Base-by-base conservation (phyloP, 1,140 invertebrate genomes). In the Copidosoma floridanum region DNA sequence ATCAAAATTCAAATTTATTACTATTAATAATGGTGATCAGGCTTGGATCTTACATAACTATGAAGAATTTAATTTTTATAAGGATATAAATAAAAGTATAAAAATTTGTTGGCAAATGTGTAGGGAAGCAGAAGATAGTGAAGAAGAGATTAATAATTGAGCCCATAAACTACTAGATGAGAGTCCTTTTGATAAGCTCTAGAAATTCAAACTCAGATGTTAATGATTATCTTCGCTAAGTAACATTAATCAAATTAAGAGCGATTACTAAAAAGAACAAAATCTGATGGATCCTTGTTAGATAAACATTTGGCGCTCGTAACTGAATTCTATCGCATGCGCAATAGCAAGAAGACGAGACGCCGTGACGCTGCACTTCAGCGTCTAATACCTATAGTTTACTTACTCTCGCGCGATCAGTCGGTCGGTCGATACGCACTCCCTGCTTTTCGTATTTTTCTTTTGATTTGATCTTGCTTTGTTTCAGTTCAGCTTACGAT, bases 1-100 rank as follows among this genome's bases (percentile, higher is more conserved):
- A 21, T 60, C 56, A 32, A 63, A 70, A 5, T 68, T 65, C 52
- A 71, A 71, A 65, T 73, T 70, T 61, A 57, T 69, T n/a, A 2
- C 44, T 32, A 63, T 70, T 11, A 70, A 66, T 38, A 44, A 63
- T 52, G 57, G 60, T 1, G 55, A 54, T 35, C 38, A 60, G 7
- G n/a, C 41, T 40, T 5, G 10, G n/a, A 64, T 58, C 37, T 20
- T 55, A 18, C 6, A 46, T 0, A 46, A 27, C 8, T 16, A 52
- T 27, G 20, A 55, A 50, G 50, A 55, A 47, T 58, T 64, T 23
- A 51, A 58, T 27, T 50, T 32, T 16, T 16, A 59, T 14, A 0
- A 59, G 14, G 38, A 57, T 37, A 35, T 54, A 11, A 21, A 50
- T 8, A 44, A 52, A 27, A 57, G 23, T 14, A 43, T 57, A 1